Conservation (phyloP, 2,113 vertebrate genomes). For the Salvelinus sp. region DNA sequence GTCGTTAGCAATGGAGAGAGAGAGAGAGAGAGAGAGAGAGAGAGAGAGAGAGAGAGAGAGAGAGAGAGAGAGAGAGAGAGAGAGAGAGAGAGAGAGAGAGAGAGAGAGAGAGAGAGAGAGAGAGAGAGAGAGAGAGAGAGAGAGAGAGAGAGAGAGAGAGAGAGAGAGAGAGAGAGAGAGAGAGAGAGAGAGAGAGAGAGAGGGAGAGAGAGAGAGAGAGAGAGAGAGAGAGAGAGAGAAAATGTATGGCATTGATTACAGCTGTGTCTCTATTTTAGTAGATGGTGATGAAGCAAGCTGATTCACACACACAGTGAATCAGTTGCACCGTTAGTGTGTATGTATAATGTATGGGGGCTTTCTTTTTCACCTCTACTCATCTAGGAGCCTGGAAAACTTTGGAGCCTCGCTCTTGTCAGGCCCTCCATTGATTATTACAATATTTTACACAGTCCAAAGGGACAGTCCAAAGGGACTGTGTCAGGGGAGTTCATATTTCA, state of each 20-base stretch:
- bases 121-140: slow-evolving; percentile 6
- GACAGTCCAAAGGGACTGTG: slow-evolving; percentile 66
- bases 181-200: slow-evolving; percentile 74
- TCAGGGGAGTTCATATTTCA: slow-evolving; percentile 78
- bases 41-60: slow-evolving; percentile 81
- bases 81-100: slow-evolving; percentile 70
- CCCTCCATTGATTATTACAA: slow-evolving; percentile 97
- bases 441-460: too few relatives aligned
- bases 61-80: slow-evolving; percentile 68
- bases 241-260: slow-evolving; percentile 95
- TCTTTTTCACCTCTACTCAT: slow-evolving; percentile 86
- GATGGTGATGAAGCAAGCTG: slow-evolving; percentile 91
- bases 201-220: slow-evolving; percentile 26
- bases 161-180: slow-evolving; percentile 68
- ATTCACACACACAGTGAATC: slow-evolving; percentile 54
- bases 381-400: slow-evolving; percentile 98
- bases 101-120: slow-evolving; percentile 81
- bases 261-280: slow-evolving; percentile 89
- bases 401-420: slow-evolving; percentile 91
- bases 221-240: slow-evolving; percentile 81
- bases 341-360: not conserved
- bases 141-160: slow-evolving; percentile 81
- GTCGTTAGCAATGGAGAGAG: slow-evolving; percentile 85
- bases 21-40: slow-evolving; percentile 20
- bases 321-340: too few relatives aligned